Base-by-base conservation (phyloP, 2,888 invertebrate species). In the Timandra comae region DNA sequence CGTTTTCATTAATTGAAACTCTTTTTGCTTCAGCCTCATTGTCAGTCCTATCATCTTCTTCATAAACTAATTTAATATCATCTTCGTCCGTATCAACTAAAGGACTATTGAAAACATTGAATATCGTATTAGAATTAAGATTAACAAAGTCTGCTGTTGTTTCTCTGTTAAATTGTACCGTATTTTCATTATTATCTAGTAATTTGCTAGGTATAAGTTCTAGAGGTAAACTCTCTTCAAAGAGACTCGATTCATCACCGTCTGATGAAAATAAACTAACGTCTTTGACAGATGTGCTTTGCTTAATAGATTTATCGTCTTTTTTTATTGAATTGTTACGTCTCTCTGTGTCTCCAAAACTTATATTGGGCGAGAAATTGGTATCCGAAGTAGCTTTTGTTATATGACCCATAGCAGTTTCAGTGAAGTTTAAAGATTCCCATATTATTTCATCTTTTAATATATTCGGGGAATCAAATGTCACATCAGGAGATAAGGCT, bases 171-270 rank as follows among this genome's bases (percentile, higher is more conserved):
- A 16, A 11, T n/a, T 39, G 10, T 27, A 27, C 39, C 56, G 38
- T 7, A 38, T 12, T 3, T 27, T 44, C 44, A 35, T 66, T 75
- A 46, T 66, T 79, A 29, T 87, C 80, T 9, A 87, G 56, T 16
- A 86, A 59, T 40, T 85, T 78, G 48, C 77, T 82, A 7, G 87
- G 63, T 53, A 88, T 78, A 25, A 78, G 69, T 46, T 89, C 87
- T 25, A 88, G 46, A 16, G 84, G 77, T 21, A 89, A 66, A 52
- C 88, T 90, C 28, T 89, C 89, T 45, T 86, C 88, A 56, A 90
- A 90, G 27, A 89, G 56, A 62, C 81, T 87, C 2, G 87, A 86
- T 65, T 84, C 86, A 30, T 82, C 79, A 21, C 75, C 80, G 29
- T 86, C 85, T 3, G 76, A 76, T 20, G 82, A 81, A 63, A 84